phyloP scores from a whole-genome alignment of 2,797 vertebrate genomes.

The Channallabes apus region DNA sequence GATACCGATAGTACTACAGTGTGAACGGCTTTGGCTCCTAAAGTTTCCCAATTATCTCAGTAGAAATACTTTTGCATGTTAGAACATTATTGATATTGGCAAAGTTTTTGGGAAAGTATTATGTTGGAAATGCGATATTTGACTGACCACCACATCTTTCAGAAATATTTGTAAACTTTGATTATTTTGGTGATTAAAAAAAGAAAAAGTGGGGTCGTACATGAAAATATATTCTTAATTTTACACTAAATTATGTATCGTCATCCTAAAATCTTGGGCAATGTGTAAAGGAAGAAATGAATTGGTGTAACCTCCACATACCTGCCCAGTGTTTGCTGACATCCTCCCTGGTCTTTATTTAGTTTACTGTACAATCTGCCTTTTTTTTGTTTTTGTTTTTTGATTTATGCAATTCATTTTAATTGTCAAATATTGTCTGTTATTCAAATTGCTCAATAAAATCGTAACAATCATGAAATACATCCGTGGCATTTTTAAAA shows the following conservation, averaged over 20 bases:
- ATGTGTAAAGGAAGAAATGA: slow-evolving; percentile 14
- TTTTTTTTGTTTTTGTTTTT: not conserved
- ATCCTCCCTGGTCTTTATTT: slow-evolving; percentile 19
- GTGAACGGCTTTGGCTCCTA: slow-evolving; percentile 30
- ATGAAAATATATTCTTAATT: not conserved
- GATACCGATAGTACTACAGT: slow-evolving; percentile 9
- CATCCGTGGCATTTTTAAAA: not conserved
- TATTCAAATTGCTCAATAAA: slow-evolving; percentile 44
- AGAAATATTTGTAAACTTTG: not conserved
- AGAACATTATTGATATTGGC: slow-evolving; percentile 34
- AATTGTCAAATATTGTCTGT: slow-evolving; percentile 35
- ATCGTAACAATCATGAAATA: not conserved
- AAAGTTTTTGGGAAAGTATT: slow-evolving; percentile 13
- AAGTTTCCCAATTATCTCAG: slow-evolving; percentile 10
- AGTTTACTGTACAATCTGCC: slow-evolving; percentile 20
- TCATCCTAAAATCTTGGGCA: not conserved
- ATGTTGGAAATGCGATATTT: slow-evolving; percentile 7
- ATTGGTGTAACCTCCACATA: slow-evolving; percentile 21
- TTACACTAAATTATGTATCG: not conserved
- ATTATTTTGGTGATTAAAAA: slow-evolving; percentile 16
- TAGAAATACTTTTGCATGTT: slow-evolving; percentile 34
- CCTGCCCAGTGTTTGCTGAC: slow-evolving; percentile 20
- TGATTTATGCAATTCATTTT: slow-evolving; percentile 30
- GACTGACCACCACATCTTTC: not conserved
- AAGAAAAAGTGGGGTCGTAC: not conserved